Evolutionary conservation across 1,140 invertebrate species (phyloP).

Genomic region (Lutraria rhynchaena): DNA sequence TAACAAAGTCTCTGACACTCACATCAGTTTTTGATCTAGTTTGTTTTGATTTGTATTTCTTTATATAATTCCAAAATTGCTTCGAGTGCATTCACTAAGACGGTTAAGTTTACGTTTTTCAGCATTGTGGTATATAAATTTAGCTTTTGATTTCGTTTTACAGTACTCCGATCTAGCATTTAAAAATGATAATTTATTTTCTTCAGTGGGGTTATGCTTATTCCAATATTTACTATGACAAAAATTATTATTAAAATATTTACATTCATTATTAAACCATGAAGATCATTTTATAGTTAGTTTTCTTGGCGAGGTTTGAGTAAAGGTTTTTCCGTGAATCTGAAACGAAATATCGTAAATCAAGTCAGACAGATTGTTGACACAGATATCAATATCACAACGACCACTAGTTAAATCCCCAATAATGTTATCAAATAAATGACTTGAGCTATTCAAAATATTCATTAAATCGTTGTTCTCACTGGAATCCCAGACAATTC

Average conservation of each 20-base stretch:
- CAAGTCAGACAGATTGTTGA: background rate
- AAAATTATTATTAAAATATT: background rate
- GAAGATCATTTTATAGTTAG: background rate
- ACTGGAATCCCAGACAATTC: slow-evolving; percentile 4
- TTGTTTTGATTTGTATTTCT: slow-evolving; percentile 6
- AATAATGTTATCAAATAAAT: background rate
- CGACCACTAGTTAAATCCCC: background rate
- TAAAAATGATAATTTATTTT: slow-evolving; percentile 8
- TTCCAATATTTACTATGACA: background rate
- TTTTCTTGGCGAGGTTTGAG: background rate
- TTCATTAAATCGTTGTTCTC: background rate
- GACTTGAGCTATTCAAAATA: no score
- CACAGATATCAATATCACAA: slow-evolving; percentile 7
- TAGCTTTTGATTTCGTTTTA: slow-evolving; percentile 12
- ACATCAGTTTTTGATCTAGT: background rate
- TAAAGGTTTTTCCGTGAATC: slow-evolving; percentile 8
- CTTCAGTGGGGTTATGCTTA: background rate
- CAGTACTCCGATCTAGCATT: background rate
- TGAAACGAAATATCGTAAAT: slow-evolving; percentile 31
- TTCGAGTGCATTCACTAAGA: background rate
- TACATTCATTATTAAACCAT: no score
- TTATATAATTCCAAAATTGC: slow-evolving; percentile 24
- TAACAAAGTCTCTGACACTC: background rate
- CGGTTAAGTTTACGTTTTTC: background rate
- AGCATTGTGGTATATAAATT: background rate